These are phyloP conservation scores for Amiota communis DNA, from an alignment of 2,888 invertebrate genomes.

Conservation along the genomic window DNA sequence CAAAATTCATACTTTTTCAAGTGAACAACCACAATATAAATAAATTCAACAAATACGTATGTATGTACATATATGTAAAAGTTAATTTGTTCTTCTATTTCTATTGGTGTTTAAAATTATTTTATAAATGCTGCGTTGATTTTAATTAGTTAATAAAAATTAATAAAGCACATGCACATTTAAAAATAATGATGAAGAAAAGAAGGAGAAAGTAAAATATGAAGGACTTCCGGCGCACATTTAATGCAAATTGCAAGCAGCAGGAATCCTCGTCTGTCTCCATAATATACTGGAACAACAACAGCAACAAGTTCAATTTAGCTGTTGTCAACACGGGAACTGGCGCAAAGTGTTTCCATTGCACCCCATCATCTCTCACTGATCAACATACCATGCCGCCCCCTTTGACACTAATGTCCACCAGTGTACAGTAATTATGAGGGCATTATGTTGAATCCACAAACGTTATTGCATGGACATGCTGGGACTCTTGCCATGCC, in stretches of 20 bases:
- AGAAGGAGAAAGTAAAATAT: too few relatives aligned
- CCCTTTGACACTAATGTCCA: conserved; percentile 11
- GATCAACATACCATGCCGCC: background rate
- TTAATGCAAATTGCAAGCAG: conserved; percentile 63
- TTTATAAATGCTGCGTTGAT: conserved; percentile 52
- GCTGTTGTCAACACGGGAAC: conserved; percentile 61
- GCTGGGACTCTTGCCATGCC: conserved; percentile 49
- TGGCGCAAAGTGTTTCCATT: conserved; percentile 22
- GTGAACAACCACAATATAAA: too few relatives aligned
- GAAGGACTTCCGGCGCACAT: conserved; percentile 40
- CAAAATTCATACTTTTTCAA: too few relatives aligned
- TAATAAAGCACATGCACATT: conserved; percentile 48
- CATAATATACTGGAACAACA: background rate
- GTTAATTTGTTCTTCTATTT: background rate
- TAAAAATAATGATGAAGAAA: too few relatives aligned
- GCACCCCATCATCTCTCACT: background rate
- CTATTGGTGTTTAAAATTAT: conserved; percentile 40
- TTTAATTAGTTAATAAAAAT: conserved; percentile 63
- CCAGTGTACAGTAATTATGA: conserved; percentile 67
- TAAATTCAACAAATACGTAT: background rate
- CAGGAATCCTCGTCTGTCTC: conserved; percentile 16
- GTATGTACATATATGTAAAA: too few relatives aligned
- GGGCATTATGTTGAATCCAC: conserved; percentile 69
- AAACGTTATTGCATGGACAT: conserved; percentile 68
- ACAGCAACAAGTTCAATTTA: conserved; percentile 2